Conservation (phyloP, 1,140 invertebrate genomes). For the Hydropsyche tenuis region DNA sequence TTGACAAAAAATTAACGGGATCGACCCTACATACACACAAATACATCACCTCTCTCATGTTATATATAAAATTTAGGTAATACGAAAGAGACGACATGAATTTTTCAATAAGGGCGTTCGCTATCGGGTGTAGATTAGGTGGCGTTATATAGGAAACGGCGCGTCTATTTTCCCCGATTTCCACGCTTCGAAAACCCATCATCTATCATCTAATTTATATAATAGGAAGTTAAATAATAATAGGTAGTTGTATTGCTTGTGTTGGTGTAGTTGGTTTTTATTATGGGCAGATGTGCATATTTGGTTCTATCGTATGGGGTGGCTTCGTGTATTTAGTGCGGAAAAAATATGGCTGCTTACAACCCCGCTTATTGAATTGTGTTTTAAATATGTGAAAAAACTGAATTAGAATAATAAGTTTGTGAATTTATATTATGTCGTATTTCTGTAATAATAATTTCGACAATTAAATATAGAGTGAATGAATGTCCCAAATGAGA, state of each 20-base stretch:
- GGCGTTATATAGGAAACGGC: constrained; percentile 18
- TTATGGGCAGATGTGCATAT: constrained; percentile 43
- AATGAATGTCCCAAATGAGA: too few species aligned
- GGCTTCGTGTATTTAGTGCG: constrained; percentile 28
- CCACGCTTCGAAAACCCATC: constrained; percentile 48
- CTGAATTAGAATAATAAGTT: background rate
- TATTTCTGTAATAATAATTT: too few species aligned
- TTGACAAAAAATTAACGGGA: constrained; percentile 49
- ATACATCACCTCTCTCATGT: background rate
- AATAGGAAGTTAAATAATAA: constrained; percentile 51
- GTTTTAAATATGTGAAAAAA: constrained; percentile 19
- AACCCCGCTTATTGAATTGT: background rate
- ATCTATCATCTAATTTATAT: constrained; percentile 50
- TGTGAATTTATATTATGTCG: too few species aligned
- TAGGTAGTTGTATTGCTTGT: constrained; percentile 35
- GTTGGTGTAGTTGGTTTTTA: constrained; percentile 17
- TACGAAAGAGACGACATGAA: constrained; percentile 11
- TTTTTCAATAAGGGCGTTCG: constrained; percentile 19
- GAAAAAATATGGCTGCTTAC: constrained; percentile 32
- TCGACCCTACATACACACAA: constrained; percentile 33
- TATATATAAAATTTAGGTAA: background rate
- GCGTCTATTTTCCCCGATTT: constrained; percentile 48
- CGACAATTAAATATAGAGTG: too few species aligned
- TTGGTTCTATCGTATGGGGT: constrained; percentile 30
- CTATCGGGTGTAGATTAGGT: constrained; percentile 42